Evolutionary conservation across 2,797 vertebrate genomes (phyloP).

Genomic region (Borostomias antarcticus): DNA sequence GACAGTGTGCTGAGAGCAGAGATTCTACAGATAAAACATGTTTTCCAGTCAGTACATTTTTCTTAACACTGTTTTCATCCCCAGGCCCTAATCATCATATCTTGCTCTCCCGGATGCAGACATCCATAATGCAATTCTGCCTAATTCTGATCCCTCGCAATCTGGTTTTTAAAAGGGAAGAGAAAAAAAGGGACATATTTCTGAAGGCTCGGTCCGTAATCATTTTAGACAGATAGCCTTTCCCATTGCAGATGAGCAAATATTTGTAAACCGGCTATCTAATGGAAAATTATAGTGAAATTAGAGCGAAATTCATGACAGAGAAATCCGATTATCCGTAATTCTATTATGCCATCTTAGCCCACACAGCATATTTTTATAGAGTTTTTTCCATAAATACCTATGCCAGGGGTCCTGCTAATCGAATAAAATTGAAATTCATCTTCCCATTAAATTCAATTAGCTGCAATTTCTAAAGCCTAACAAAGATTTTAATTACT

Average conservation of each 20-base stretch:
- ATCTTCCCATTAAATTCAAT: constrained; percentile 99
- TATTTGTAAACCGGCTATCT: constrained; percentile 99
- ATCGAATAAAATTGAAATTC: constrained; percentile 99
- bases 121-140: constrained; percentile 86
- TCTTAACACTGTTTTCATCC: constrained; percentile 84
- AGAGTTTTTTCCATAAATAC: constrained; percentile 99
- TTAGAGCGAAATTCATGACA: constrained; percentile 99
- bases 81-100: constrained; percentile 83
- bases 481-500: constrained; percentile 99
- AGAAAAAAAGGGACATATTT: constrained; percentile 79
- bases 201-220: constrained; percentile 89
- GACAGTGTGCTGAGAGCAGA: constrained; percentile 69
- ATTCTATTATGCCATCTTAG: constrained; percentile 99
- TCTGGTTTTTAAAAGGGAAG: constrained; percentile 86
- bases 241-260: constrained; percentile 99
- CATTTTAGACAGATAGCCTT: constrained; percentile 99
- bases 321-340: constrained; percentile 99
- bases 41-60: constrained; percentile 81
- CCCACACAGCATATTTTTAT: constrained; percentile 99
- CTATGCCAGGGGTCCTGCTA: constrained; percentile 99
- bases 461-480: constrained; percentile 99
- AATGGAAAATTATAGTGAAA: constrained; percentile 99
- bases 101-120: constrained; percentile 85
- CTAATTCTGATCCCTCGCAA: constrained; percentile 87
- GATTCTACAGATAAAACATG: constrained; percentile 76